These are phyloP conservation scores for Allochrocebus solatus DNA, from an alignment of 2,797 vertebrate species.

Conservation along the genomic window DNA sequence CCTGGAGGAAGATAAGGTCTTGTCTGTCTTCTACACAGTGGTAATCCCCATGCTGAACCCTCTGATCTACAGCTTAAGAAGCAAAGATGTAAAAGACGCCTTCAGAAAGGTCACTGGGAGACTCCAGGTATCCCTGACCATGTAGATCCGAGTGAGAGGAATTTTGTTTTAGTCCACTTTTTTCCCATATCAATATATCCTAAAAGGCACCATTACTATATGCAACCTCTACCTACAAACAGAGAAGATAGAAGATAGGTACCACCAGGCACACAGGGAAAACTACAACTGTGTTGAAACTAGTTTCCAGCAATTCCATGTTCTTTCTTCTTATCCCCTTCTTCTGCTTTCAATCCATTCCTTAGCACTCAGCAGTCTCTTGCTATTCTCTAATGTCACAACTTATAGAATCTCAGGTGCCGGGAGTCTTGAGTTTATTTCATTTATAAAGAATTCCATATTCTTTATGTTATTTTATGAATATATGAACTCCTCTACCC, in stretches of 20 bases:
- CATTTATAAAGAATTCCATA: too few relatives aligned
- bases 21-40: slow-evolving; percentile 68
- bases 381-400: background rate
- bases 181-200: background rate
- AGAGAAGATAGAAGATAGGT: background rate
- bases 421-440: background rate
- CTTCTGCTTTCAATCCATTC: background rate
- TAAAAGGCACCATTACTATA: background rate
- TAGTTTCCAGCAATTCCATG: background rate
- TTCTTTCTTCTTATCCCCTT: background rate
- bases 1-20: slow-evolving; percentile 55
- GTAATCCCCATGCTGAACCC: slow-evolving; percentile 72
- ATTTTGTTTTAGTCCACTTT: background rate
- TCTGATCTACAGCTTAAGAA: slow-evolving; percentile 75
- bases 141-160: background rate
- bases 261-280: background rate
- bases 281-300: background rate
- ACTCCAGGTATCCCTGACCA: background rate
- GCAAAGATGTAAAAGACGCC: slow-evolving; percentile 62
- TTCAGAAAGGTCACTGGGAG: slow-evolving; percentile 36
- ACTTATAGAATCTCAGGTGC: background rate
- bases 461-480: background rate
- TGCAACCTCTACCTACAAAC: background rate
- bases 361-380: background rate
- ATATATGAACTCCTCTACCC: background rate